These are phyloP conservation scores for Lissocephala sabroskyi DNA, from an alignment of 2,888 invertebrate species.

Conservation along the genomic window DNA sequence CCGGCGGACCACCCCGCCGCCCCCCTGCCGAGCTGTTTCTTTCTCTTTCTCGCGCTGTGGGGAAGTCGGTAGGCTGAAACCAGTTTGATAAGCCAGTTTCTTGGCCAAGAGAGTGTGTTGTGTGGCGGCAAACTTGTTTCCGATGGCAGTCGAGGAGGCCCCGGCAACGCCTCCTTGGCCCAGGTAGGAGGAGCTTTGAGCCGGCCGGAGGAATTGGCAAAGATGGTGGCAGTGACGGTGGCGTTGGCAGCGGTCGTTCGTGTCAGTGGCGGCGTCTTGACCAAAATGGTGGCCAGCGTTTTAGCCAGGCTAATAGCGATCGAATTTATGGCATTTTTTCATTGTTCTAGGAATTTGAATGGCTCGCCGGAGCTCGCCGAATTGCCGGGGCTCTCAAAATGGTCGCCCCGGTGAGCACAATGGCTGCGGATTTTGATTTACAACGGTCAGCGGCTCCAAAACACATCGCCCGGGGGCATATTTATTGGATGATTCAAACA, in stretches of 20 bases:
- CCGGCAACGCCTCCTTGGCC: constrained; percentile 44
- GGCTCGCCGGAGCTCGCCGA: constrained; percentile 10
- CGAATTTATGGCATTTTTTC: constrained; percentile 67
- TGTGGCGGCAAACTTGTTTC: constrained; percentile 42
- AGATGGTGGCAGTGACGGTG: constrained; percentile 43
- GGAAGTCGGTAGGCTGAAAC: constrained; percentile 14
- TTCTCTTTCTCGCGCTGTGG: no score
- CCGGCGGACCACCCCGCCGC: no score
- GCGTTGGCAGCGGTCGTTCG: not conserved
- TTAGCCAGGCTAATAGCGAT: constrained; percentile 55
- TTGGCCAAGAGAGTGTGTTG: not conserved
- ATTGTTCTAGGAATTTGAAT: constrained; percentile 66
- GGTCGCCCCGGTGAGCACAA: constrained; percentile 35
- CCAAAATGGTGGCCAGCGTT: constrained; percentile 64
- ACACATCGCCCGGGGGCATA: constrained; percentile 22
- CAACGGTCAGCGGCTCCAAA: constrained; percentile 5
- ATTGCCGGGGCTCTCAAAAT: constrained; percentile 31
- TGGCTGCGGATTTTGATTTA: constrained; percentile 56
- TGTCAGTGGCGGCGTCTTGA: constrained; percentile 7
- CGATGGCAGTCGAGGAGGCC: constrained; percentile 27
- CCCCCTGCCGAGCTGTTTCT: no score
- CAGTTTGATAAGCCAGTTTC: constrained; percentile 39
- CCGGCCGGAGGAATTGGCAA: constrained; percentile 22
- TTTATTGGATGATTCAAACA: constrained; percentile 52
- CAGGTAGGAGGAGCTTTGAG: constrained; percentile 59